A percentile compares a stretch with the other conserved stretches of the same genome.
Conservation (phyloP, 2,113 vertebrate species). For the Benitochromis conjunctus region DNA sequence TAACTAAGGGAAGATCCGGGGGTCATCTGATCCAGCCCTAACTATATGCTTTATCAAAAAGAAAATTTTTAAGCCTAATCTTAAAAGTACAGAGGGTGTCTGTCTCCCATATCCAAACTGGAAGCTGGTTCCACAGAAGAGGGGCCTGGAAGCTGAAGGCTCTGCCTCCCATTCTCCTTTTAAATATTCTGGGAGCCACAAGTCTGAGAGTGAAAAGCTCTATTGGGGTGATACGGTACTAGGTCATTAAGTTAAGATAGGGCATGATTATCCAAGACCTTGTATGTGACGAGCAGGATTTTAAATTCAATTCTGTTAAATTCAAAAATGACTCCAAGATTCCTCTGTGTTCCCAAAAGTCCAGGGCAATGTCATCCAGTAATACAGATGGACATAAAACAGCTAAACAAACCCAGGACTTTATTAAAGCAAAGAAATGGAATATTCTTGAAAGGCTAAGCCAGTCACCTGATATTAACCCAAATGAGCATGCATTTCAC, state of each 20-base stretch:
- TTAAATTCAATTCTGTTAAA: background rate
- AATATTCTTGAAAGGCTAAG: background rate
- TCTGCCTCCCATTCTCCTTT: background rate
- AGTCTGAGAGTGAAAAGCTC: background rate
- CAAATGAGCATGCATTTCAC: background rate
- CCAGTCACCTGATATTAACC: background rate
- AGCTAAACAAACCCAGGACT: background rate
- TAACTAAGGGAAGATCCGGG: background rate
- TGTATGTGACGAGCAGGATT: background rate
- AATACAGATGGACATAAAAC: background rate
- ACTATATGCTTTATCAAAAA: background rate
- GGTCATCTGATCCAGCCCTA: background rate
- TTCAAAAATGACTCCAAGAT: background rate
- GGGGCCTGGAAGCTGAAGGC: background rate
- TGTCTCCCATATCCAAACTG: background rate
- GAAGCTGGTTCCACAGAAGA: background rate
- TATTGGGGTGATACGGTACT: background rate
- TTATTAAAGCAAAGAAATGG: no score
- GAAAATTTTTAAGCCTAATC: background rate
- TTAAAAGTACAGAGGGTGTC: background rate
- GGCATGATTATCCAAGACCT: background rate
- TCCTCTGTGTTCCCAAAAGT: background rate
- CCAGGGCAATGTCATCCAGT: background rate
- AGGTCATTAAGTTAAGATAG: background rate
- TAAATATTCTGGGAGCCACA: background rate